Evolutionary conservation across 2,888 invertebrate species (phyloP), one percentile per base, ranked within the genome.

Genomic region (Tenthredo mesomela): DNA sequence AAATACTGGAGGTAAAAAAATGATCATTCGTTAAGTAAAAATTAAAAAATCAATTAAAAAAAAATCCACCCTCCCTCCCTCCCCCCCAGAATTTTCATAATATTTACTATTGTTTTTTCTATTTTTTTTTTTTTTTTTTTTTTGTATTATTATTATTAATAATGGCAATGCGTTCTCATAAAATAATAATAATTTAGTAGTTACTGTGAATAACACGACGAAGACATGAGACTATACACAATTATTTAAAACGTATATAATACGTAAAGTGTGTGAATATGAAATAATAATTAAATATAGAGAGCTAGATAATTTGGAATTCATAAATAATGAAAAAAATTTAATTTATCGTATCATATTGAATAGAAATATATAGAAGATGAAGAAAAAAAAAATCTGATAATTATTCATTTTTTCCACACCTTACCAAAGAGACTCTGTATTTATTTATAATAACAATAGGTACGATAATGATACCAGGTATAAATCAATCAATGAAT

Each of bases 401-500:
- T n/a, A n/a, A 54, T 54, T 54, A 7, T 70, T 37, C 33, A 18
- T 37, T 43, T 73, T 73, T 43, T 47, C 18, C 18, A 80, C 61
- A 61, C 80, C 40, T 18, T n/a, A 61, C 58, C 37, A 9, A 40
- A 58, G 4, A 61, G 4, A 61, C 37, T 47, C 9, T 9, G 15
- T 25, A 15, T 50, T 77, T 25, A 15, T 25, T 29, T 25, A 73
- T 40, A 25, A 21, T 37, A 58, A 47, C 10, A 67, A 67, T 33
- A 82, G 29, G n/a, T n/a, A n/a, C n/a, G n/a, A n/a, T n/a, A n/a
- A 54, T 33, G 4, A 86, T 65, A 84, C n/a, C n/a, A 50, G 77
- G 15, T 61, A 29, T 58, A 12, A 9, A 58, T 21, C 15, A 85
- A 77, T 37, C n/a, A 43, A 80, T 61, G 37, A 70, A 86, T 90